A percentile compares a stretch with the other conserved stretches of the same genome.
phyloP scores from a whole-genome alignment of 2,888 invertebrate genomes.

The Cantharis lateralis region DNA sequence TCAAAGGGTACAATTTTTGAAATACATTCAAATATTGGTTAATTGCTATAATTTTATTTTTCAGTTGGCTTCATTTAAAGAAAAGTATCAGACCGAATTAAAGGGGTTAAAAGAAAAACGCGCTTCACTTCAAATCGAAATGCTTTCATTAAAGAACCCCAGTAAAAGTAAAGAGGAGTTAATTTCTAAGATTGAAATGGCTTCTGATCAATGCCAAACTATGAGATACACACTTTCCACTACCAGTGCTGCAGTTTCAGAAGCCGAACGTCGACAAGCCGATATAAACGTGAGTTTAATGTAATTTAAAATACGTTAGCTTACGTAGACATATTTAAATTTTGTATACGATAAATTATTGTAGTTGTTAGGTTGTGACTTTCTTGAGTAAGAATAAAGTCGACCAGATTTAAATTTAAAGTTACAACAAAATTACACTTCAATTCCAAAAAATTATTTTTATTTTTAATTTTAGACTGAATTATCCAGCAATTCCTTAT shows the following conservation, averaged over 20 bases:
- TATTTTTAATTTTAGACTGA: slow-evolving; percentile 5
- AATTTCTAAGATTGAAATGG: slow-evolving; percentile 21
- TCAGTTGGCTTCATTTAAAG: slow-evolving; percentile 11
- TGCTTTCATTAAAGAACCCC: slow-evolving; percentile 29
- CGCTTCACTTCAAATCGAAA: slow-evolving; percentile 22
- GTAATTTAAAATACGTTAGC: not conserved
- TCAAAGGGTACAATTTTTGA: slow-evolving; percentile 6
- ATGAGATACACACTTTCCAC: slow-evolving; percentile 31
- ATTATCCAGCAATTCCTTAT: slow-evolving; percentile 7
- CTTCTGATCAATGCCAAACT: slow-evolving; percentile 25
- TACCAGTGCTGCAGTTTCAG: slow-evolving; percentile 34
- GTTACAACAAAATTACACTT: not conserved
- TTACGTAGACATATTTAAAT: not conserved
- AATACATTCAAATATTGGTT: not conserved
- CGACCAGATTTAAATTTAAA: not conserved
- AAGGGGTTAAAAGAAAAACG: slow-evolving; percentile 26
- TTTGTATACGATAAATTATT: not conserved
- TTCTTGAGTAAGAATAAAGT: not conserved
- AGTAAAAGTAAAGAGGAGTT: slow-evolving; percentile 29
- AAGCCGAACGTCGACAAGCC: slow-evolving; percentile 31
- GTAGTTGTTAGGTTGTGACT: not conserved
- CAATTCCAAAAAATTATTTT: too few species aligned
- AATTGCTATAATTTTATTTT: not conserved
- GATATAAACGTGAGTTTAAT: slow-evolving; percentile 33
- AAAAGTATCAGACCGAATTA: slow-evolving; percentile 29